Conservation (phyloP, 2,797 vertebrate species). For the Helicolenus hilgendorfi region DNA sequence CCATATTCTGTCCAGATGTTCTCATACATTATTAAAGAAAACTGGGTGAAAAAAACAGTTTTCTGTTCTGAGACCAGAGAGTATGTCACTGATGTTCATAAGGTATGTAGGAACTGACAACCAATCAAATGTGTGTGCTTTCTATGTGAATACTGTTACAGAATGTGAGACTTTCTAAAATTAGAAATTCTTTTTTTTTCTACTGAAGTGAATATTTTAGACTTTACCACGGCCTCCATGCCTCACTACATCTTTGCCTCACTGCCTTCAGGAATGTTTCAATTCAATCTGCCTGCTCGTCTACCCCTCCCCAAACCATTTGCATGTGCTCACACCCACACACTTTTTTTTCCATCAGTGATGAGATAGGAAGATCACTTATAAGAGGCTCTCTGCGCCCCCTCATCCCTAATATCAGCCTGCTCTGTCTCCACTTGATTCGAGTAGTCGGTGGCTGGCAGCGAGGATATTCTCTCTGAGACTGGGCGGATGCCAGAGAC, state of each 20-base stretch:
- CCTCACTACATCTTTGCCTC: background rate
- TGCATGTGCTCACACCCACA: conserved; percentile 72
- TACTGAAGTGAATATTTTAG: background rate
- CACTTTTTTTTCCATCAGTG: conserved; percentile 58
- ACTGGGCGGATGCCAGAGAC: conserved; percentile 59
- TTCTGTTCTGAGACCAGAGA: conserved; percentile 5
- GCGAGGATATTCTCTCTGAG: conserved; percentile 58
- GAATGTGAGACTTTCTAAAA: conserved; percentile 7
- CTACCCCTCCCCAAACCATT: conserved; percentile 55
- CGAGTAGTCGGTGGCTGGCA: conserved; percentile 54
- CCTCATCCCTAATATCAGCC: conserved; percentile 72
- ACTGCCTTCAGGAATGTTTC: conserved; percentile 44
- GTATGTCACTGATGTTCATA: background rate
- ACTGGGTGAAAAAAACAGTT: background rate
- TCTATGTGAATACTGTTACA: background rate
- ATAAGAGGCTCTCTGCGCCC: conserved; percentile 71
- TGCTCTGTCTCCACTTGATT: conserved; percentile 63
- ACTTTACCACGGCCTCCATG: background rate
- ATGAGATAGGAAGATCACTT: conserved; percentile 70
- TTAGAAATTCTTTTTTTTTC: background rate
- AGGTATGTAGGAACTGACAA: background rate
- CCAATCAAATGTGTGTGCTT: background rate
- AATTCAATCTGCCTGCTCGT: conserved; percentile 52
- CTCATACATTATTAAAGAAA: conserved; percentile 54
- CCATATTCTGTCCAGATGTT: conserved; percentile 49